Evolutionary conservation across 2,888 invertebrate genomes (phyloP).

Genomic region (Limnephilus auricula): DNA sequence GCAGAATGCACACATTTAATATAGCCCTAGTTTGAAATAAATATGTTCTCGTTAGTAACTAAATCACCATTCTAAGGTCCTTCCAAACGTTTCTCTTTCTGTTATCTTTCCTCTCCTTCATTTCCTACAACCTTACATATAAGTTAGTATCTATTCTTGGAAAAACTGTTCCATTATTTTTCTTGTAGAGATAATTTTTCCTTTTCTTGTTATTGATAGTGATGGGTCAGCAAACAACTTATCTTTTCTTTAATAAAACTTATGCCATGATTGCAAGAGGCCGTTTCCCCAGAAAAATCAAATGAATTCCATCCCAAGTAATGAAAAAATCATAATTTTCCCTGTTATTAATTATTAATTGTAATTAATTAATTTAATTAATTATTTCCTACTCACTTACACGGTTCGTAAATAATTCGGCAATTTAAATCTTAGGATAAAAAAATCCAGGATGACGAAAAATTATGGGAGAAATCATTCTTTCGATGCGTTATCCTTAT

Average conservation of each 20-base stretch:
- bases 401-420: neutral
- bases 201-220: neutral
- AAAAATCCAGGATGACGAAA: neutral
- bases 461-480: neutral
- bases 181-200: neutral
- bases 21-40: too few relatives aligned
- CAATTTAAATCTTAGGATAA: neutral
- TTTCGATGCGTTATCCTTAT: neutral
- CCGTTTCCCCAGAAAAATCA: neutral
- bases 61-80: neutral
- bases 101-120: neutral
- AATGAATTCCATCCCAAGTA: neutral
- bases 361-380: neutral
- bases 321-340: neutral
- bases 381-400: neutral
- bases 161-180: neutral
- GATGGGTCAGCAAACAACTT: neutral
- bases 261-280: neutral
- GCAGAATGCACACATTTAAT: too few relatives aligned
- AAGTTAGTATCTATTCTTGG: neutral
- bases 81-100: neutral
- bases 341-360: neutral
- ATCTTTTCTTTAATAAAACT: neutral
- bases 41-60: neutral
- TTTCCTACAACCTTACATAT: neutral